These are phyloP conservation scores for Ophion ellenae DNA, from an alignment of 2,888 invertebrate species.

Conservation along the genomic window DNA sequence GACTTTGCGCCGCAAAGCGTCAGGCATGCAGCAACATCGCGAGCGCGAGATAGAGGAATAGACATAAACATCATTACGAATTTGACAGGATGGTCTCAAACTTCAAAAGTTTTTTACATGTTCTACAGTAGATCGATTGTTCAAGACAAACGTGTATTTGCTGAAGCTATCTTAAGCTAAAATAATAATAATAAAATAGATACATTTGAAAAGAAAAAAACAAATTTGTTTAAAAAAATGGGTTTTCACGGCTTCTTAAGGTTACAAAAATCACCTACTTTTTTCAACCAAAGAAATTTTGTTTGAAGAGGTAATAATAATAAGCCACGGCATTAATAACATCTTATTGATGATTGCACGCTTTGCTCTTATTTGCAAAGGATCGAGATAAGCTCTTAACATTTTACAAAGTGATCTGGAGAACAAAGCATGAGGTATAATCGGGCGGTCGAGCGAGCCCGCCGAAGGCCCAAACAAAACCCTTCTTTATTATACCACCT, in stretches of 20 bases:
- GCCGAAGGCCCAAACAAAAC: too few relatives aligned
- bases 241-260: not conserved
- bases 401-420: not conserved
- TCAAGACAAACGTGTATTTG: conserved; percentile 6
- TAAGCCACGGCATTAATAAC: not conserved
- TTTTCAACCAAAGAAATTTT: not conserved
- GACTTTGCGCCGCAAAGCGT: conserved; percentile 53
- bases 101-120: conserved; percentile 33
- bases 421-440: not conserved
- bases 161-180: not conserved
- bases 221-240: conserved; percentile 3
- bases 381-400: not conserved
- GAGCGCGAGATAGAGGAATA: conserved; percentile 43
- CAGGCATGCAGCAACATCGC: conserved; percentile 54
- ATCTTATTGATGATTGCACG: not conserved
- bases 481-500: not conserved
- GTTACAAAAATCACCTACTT: too few relatives aligned
- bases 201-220: not conserved
- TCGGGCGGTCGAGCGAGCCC: not conserved
- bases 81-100: conserved; percentile 51
- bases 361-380: too few relatives aligned
- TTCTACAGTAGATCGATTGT: conserved; percentile 57
- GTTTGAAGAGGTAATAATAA: not conserved
- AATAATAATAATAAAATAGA: too few relatives aligned
- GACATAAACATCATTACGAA: conserved; percentile 54